Conservation (phyloP, 2,888 invertebrate species). For the Perizoma affinitatum region DNA sequence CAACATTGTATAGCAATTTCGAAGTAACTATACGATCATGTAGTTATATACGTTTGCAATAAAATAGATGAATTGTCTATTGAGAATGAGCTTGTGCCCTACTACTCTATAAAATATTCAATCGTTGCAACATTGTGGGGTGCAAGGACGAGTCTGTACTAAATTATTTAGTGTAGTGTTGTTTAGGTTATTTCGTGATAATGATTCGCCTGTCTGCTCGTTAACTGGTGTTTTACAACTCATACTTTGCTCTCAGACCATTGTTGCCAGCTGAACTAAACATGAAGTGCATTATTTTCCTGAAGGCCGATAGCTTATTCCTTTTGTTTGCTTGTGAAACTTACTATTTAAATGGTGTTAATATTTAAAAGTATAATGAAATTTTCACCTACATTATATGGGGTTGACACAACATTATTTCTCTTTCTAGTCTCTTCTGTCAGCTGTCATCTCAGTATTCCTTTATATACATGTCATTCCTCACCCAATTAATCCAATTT, state of each 20-base stretch:
- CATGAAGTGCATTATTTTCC: slow-evolving; percentile 15
- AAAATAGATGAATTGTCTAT: slow-evolving; percentile 65
- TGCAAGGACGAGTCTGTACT: slow-evolving; percentile 60
- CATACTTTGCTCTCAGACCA: slow-evolving; percentile 43
- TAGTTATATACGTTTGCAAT: slow-evolving; percentile 55
- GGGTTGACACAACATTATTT: no score
- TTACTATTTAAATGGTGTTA: slow-evolving; percentile 4
- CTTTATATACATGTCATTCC: no score
- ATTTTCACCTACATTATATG: not conserved
- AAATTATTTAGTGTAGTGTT: slow-evolving; percentile 63
- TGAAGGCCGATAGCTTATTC: slow-evolving; percentile 14
- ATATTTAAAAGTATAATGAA: not conserved
- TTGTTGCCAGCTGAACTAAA: slow-evolving; percentile 20
- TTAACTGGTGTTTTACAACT: slow-evolving; percentile 40
- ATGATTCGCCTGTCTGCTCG: slow-evolving; percentile 49
- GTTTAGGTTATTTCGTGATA: slow-evolving; percentile 55
- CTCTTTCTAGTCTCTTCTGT: no score
- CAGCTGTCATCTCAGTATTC: no score
- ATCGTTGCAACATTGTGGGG: slow-evolving; percentile 57
- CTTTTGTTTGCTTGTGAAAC: not conserved
- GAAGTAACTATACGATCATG: slow-evolving; percentile 14
- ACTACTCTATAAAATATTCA: slow-evolving; percentile 62
- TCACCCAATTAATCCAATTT: no score
- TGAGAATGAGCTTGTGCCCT: slow-evolving; percentile 49
- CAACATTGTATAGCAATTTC: slow-evolving; percentile 12